These are phyloP conservation scores for Chroicocephalus ridibundus DNA, from an alignment of 2,113 vertebrate species.

Conservation along the genomic window DNA sequence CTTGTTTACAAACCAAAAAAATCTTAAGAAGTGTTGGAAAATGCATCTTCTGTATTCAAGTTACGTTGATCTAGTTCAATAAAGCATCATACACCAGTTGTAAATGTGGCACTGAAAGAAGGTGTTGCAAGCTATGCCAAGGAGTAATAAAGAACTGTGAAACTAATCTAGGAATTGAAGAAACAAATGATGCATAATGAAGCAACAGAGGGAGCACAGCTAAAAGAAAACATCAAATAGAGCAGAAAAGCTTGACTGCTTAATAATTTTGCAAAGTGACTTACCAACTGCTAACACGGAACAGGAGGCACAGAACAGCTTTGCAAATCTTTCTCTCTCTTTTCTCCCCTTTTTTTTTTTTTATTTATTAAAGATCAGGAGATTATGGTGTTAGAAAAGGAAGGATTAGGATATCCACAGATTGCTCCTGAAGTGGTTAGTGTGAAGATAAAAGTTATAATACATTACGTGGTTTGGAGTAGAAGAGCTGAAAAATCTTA, in stretches of 20 bases:
- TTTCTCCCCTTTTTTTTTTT: not conserved
- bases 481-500: not conserved
- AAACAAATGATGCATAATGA: not conserved
- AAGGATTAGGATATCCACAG: not conserved
- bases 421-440: not conserved
- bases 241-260: not conserved
- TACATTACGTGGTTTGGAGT: not conserved
- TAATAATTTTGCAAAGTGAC: slow-evolving; percentile 5
- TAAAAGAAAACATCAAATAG: slow-evolving; percentile 11
- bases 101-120: not conserved
- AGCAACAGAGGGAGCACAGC: not conserved
- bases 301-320: not conserved
- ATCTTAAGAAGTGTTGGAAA: not conserved
- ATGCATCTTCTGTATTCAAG: not conserved
- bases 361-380: slow-evolving; percentile 9
- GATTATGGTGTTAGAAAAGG: slow-evolving; percentile 27
- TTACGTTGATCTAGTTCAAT: not conserved
- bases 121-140: not conserved
- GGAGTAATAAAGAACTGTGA: not conserved
- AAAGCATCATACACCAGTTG: not conserved
- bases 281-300: not conserved
- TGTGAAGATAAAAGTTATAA: not conserved
- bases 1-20: not conserved
- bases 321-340: not conserved
- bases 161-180: not conserved